Percentiles rank a stretch among this genome's conserved stretches.
phyloP scores from a whole-genome alignment of 2,113 vertebrate species.

The Lamprologus tigripictilis region DNA sequence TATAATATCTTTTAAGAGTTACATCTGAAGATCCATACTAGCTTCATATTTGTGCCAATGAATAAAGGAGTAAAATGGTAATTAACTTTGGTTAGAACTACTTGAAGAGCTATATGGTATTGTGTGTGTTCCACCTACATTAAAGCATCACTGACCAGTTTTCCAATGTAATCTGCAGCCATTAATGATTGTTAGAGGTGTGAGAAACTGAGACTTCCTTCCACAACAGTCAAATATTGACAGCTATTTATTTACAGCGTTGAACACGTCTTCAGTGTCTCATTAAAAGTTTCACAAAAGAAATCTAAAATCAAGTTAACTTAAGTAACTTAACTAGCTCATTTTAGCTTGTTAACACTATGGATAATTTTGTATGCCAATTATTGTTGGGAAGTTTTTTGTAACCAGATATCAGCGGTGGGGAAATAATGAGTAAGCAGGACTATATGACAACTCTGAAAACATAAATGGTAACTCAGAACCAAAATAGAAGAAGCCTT shows the following conservation, averaged over 20 bases:
- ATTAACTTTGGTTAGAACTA: background rate
- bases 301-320: background rate
- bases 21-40: background rate
- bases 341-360: background rate
- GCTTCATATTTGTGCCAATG: background rate
- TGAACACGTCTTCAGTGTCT: background rate
- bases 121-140: background rate
- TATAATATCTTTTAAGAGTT: background rate
- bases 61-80: background rate
- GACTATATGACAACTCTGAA: background rate
- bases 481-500: background rate
- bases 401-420: background rate
- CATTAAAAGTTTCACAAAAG: background rate
- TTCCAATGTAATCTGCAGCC: background rate
- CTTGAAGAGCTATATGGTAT: background rate
- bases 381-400: fast-evolving
- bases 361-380: background rate
- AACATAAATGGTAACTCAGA: background rate
- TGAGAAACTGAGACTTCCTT: background rate
- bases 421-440: background rate
- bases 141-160: background rate
- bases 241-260: background rate
- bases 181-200: background rate
- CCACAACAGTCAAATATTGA: background rate
- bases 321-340: background rate